phyloP scores from a whole-genome alignment of 2,888 invertebrate species.

The Trisateles emortualis region DNA sequence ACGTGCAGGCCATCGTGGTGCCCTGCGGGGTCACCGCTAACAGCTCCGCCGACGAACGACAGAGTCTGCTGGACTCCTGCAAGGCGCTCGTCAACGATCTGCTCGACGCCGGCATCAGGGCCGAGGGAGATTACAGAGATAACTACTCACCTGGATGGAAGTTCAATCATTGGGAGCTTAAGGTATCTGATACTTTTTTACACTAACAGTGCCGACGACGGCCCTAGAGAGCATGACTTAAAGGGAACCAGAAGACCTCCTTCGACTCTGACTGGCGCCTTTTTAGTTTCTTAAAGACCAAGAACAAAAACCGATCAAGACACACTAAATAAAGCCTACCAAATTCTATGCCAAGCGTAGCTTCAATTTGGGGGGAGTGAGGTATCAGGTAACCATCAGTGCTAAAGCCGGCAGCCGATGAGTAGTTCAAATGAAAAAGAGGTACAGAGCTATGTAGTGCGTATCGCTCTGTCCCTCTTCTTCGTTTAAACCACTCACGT shows the following conservation, averaged over 20 bases:
- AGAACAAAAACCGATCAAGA: too few relatives aligned
- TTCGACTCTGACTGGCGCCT: too few relatives aligned
- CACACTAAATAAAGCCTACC: too few relatives aligned
- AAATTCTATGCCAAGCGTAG: too few relatives aligned
- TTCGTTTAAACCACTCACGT: too few relatives aligned
- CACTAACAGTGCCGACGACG: background rate
- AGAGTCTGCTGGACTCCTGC: conserved; percentile 90
- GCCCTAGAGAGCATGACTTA: background rate
- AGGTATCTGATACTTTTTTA: conserved; percentile 80
- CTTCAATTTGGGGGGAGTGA: too few relatives aligned
- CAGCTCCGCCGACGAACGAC: conserved; percentile 90
- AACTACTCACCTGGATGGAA: conserved; percentile 99
- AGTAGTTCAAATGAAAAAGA: too few relatives aligned
- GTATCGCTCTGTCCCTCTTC: too few relatives aligned
- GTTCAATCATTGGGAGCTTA: conserved; percentile 98
- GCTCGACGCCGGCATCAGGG: conserved; percentile 88
- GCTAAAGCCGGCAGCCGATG: too few relatives aligned
- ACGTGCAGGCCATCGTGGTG: conserved; percentile 95
- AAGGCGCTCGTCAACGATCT: conserved; percentile 89
- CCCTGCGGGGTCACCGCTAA: conserved; percentile 98
- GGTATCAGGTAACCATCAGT: too few relatives aligned
- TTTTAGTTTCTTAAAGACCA: too few relatives aligned
- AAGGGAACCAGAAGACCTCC: background rate
- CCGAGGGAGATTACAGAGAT: conserved; percentile 95
- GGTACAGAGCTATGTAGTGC: too few relatives aligned